Base-by-base conservation (phyloP, 2,797 vertebrate genomes). In the Coregonus ussuriensis region DNA sequence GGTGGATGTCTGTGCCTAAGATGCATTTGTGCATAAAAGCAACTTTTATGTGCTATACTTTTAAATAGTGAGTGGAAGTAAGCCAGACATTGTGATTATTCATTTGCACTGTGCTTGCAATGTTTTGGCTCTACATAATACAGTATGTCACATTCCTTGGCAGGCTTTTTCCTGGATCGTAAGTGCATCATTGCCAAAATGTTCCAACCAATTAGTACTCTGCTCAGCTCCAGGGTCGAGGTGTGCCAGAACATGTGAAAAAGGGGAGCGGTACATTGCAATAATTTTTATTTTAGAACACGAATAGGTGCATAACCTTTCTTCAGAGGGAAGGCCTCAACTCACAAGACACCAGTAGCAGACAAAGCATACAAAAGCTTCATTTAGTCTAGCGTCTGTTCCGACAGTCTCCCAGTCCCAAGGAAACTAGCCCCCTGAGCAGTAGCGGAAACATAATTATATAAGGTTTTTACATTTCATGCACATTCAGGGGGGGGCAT, bases 161-260 rank as follows among this genome's bases (percentile, higher is more conserved):
- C 14, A 66, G 11, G 63, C 3, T 66, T 29, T 66, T 66, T 66
- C 63, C 29, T 31, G 2, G 63, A 5, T 5, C 29, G 29, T 33
- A 66, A 15, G 63, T 59, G 63, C 63, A 31, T 66, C 63, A 66
- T 66, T 33, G 63, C 11, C 29, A 66, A 66, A 66, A 66, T 14
- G 25, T 33, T 13, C 63, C 9, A 29, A 66, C 63, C 63, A 29
- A 65, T 31, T 65, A 65, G 21, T 13, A 29, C 25, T 65, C 4
- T 66, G 63, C 29, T 31, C 29, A 66, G 63, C 63, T 14, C 13
- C 29, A 66, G 56, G 16, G 7, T 21, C 15, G 4, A 21, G 56
- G 56, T 59, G n/a, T 21, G 7, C 56, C 56, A 66, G 56, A 66
- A 66, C 63, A 66, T 66, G 63, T 59, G 5, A n/a, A 21, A 3